A percentile compares a stretch with the other conserved stretches of the same genome.
phyloP scores from a whole-genome alignment of 2,888 invertebrate genomes.

The Drosophila mimetica region DNA sequence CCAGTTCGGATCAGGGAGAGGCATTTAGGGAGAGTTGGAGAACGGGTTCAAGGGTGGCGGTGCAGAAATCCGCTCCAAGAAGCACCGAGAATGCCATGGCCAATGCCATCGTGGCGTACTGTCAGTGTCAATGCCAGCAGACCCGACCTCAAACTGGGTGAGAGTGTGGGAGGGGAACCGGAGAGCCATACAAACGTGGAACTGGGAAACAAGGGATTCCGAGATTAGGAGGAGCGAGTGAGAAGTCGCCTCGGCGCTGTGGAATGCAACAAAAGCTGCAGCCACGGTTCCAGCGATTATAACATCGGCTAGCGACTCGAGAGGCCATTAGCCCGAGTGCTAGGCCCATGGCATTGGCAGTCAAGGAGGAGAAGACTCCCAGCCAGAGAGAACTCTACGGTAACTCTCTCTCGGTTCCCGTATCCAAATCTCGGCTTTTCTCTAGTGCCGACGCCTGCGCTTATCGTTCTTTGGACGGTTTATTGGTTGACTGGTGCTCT shows the following conservation, averaged over 20 bases:
- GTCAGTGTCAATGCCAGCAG: constrained; percentile 68
- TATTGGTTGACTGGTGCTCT: constrained; percentile 6
- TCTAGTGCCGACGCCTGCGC: constrained; percentile 61
- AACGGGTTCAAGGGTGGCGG: constrained; percentile 16
- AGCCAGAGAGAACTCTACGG: constrained; percentile 19
- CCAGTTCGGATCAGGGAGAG: constrained; percentile 13
- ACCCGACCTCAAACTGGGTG: constrained; percentile 45
- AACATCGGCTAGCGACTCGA: constrained; percentile 56
- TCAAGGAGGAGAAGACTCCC: not conserved
- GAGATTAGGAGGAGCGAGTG: not conserved
- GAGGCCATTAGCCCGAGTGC: constrained; percentile 67
- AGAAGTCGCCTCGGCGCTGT: constrained; percentile 36
- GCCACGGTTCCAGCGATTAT: constrained; percentile 57
- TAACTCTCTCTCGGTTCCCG: constrained; percentile 11
- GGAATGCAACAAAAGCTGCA: constrained; percentile 45
- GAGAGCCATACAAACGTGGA: not conserved
- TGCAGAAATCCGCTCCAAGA: constrained; percentile 45
- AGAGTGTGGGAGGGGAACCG: constrained; percentile 46
- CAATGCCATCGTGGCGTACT: constrained; percentile 46
- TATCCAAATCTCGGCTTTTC: constrained; percentile 1
- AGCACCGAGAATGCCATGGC: constrained; percentile 58
- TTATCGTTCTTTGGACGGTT: not conserved
- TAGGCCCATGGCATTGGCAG: constrained; percentile 30
- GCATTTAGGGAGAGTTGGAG: constrained; percentile 13
- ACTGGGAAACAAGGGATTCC: constrained; percentile 3